Percentiles rank a stretch among this genome's conserved stretches.
Conservation (phyloP, 2,888 invertebrate genomes). For the Thera britannica region DNA sequence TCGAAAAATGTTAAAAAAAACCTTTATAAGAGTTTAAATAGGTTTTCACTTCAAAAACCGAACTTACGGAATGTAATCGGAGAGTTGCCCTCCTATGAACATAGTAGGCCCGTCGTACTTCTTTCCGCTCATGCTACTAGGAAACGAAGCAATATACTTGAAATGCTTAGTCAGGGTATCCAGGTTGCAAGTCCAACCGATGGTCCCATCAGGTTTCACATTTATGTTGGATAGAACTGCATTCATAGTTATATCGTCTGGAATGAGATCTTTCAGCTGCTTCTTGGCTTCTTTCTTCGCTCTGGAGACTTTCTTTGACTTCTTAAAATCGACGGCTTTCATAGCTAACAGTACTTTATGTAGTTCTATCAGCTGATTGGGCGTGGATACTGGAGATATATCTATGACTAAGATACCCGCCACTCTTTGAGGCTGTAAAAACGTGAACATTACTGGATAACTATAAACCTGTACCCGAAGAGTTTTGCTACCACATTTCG, state of each 20-base stretch:
- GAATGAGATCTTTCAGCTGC: constrained; percentile 51
- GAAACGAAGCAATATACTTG: constrained; percentile 86
- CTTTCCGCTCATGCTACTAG: constrained; percentile 62
- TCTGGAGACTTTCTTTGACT: constrained; percentile 47
- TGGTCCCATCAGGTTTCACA: constrained; percentile 64
- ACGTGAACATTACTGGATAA: background rate
- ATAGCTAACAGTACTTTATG: constrained; percentile 84
- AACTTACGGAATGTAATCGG: constrained; percentile 90
- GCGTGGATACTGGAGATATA: constrained; percentile 85
- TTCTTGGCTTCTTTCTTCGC: constrained; percentile 56
- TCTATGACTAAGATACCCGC: constrained; percentile 87
- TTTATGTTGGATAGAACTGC: constrained; percentile 79
- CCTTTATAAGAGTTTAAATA: too few species aligned
- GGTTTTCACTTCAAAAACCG: too few species aligned
- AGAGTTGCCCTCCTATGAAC: constrained; percentile 93
- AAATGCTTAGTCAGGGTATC: constrained; percentile 87
- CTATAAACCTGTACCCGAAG: background rate
- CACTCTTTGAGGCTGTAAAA: constrained; percentile 81
- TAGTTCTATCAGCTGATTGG: constrained; percentile 77
- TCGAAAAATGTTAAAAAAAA: too few species aligned
- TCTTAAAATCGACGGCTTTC: constrained; percentile 59
- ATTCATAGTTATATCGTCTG: constrained; percentile 85
- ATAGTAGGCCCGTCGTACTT: constrained; percentile 87
- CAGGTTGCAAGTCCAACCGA: constrained; percentile 91
- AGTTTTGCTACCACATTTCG: too few species aligned